phyloP scores from a whole-genome alignment of 1,140 invertebrate genomes.

The Papilio helenus region DNA sequence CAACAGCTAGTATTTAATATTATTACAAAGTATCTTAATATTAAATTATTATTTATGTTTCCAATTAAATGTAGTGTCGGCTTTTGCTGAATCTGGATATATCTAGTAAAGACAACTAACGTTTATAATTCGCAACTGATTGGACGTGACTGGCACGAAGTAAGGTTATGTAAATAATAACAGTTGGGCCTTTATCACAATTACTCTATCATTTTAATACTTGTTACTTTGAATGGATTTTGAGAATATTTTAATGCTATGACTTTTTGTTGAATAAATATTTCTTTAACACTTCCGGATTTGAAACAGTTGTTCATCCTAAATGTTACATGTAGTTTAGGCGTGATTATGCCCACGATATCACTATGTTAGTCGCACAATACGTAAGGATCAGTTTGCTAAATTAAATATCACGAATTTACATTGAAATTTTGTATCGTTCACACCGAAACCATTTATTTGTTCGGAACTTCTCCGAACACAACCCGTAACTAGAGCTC shows the following conservation, averaged over 20 bases:
- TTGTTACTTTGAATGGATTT: too few relatives aligned
- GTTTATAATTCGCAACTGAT: conserved; percentile 22
- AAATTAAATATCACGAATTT: not conserved
- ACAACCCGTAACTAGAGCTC: conserved; percentile 1
- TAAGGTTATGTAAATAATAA: conserved; percentile 28
- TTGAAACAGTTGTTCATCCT: too few relatives aligned
- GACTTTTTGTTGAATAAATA: too few relatives aligned
- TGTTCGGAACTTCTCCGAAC: not conserved
- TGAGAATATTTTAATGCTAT: too few relatives aligned
- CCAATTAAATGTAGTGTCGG: not conserved
- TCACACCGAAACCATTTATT: not conserved
- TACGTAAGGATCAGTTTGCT: too few relatives aligned
- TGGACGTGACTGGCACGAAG: not conserved
- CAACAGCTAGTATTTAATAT: not conserved
- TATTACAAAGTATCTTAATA: not conserved
- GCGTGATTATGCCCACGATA: too few relatives aligned
- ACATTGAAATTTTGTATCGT: not conserved
- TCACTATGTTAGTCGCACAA: too few relatives aligned
- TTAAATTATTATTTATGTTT: not conserved
- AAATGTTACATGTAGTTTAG: too few relatives aligned
- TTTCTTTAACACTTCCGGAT: too few relatives aligned
- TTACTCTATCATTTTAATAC: conserved; percentile 8
- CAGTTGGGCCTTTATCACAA: conserved; percentile 11
- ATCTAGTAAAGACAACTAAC: conserved; percentile 12
- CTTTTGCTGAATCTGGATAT: conserved; percentile 4